Percentiles rank a stretch among this genome's conserved stretches.
Evolutionary conservation across 2,888 invertebrate species (phyloP).

Genomic region (Cantharis lateralis): DNA sequence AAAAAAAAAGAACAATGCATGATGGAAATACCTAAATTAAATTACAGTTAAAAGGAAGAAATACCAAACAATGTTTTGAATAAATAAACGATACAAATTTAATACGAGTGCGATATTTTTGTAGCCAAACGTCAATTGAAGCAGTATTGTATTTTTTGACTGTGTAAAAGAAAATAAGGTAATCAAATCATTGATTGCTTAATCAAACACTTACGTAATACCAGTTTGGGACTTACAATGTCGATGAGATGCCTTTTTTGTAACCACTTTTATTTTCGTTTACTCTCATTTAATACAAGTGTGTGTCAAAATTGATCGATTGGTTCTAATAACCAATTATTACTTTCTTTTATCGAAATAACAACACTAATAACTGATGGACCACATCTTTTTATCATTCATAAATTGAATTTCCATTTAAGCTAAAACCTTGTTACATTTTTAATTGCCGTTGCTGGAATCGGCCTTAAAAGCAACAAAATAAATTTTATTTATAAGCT

Average conservation of each 20-base stretch:
- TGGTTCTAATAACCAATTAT: background rate
- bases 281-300: background rate
- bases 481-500: no score
- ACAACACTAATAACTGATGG: no score
- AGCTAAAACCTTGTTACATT: no score
- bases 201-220: background rate
- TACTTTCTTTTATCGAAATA: background rate
- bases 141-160: background rate
- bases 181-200: background rate
- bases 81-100: background rate
- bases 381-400: no score
- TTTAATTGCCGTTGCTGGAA: no score
- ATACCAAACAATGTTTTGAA: background rate
- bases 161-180: background rate
- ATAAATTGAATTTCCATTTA: no score
- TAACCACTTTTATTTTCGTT: background rate
- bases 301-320: background rate
- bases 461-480: no score
- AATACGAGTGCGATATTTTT: background rate
- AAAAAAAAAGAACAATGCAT: background rate
- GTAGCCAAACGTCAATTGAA: background rate
- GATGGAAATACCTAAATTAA: background rate
- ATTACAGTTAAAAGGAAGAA: background rate
- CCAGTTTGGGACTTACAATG: background rate
- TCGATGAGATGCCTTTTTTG: background rate